Evolutionary conservation across 2,888 invertebrate species (phyloP).

Genomic region (Allygus modestus): DNA sequence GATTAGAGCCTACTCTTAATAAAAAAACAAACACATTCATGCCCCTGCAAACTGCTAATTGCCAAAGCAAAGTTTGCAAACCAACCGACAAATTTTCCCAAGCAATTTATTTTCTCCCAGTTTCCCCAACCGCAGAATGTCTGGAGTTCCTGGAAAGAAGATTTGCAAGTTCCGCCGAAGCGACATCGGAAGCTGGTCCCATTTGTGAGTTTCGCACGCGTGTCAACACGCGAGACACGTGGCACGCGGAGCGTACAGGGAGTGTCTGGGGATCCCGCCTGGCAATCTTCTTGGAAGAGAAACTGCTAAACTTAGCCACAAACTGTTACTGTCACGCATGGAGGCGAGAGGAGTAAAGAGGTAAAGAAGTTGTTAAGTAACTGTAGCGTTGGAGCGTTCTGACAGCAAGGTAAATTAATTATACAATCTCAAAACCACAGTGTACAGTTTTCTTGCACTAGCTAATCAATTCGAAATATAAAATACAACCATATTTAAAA

Average conservation of each 20-base stretch:
- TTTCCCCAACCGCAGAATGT: slow-evolving; percentile 25
- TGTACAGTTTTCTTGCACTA: no score
- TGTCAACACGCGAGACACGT: not conserved
- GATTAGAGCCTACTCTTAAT: no score
- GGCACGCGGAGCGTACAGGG: not conserved
- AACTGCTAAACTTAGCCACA: slow-evolving; percentile 26
- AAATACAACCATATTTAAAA: no score
- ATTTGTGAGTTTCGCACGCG: not conserved
- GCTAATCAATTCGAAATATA: no score
- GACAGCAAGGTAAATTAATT: no score
- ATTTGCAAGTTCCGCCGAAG: slow-evolving; percentile 8
- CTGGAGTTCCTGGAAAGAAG: slow-evolving; percentile 8
- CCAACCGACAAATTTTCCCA: not conserved
- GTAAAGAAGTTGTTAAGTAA: not conserved
- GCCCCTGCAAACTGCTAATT: no score
- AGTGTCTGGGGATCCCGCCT: not conserved
- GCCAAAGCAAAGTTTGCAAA: no score
- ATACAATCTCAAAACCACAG: no score
- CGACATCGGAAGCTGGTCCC: not conserved
- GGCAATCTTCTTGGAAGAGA: slow-evolving; percentile 32
- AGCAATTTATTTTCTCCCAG: not conserved
- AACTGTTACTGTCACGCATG: not conserved
- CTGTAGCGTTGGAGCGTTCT: not conserved
- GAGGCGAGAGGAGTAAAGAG: not conserved
- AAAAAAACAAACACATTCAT: no score